Percentiles rank a stretch among this genome's conserved stretches.
Evolutionary conservation across 2,888 invertebrate species (phyloP).

Genomic region (Melinopterus prodromus): DNA sequence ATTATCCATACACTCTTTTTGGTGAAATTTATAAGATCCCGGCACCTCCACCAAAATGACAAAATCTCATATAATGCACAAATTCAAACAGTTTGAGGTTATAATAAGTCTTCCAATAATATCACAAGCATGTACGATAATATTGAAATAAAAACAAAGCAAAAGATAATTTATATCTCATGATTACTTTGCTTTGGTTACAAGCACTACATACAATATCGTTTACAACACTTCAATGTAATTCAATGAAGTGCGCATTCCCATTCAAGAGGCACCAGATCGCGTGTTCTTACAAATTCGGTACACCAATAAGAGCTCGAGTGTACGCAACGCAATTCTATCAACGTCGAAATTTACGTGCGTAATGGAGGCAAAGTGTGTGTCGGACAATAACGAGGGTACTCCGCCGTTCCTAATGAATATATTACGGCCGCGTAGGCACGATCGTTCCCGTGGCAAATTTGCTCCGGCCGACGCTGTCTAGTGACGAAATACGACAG

Average conservation of each 20-base stretch:
- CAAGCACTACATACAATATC: neutral
- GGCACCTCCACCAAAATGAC: too few relatives aligned
- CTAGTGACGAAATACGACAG: neutral
- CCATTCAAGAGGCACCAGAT: neutral
- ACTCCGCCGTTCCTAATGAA: neutral
- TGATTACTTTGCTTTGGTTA: too few relatives aligned
- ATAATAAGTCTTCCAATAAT: too few relatives aligned
- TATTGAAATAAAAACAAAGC: too few relatives aligned
- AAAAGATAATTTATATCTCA: too few relatives aligned
- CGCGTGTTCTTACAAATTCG: neutral
- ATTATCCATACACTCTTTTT: too few relatives aligned
- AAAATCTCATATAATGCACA: too few relatives aligned
- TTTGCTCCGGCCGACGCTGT: neutral
- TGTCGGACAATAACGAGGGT: slow-evolving; percentile 4
- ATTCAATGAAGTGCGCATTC: neutral
- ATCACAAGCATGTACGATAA: too few relatives aligned
- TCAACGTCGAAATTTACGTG: neutral
- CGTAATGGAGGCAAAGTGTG: neutral
- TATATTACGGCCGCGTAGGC: neutral
- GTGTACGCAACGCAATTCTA: neutral
- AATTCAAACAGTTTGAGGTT: too few relatives aligned
- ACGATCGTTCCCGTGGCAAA: neutral
- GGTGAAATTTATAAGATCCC: too few relatives aligned
- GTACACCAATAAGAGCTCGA: neutral
- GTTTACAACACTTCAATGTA: neutral